Evolutionary conservation across 1,140 invertebrate genomes (phyloP).

Genomic region (Cryptotermes secundus): DNA sequence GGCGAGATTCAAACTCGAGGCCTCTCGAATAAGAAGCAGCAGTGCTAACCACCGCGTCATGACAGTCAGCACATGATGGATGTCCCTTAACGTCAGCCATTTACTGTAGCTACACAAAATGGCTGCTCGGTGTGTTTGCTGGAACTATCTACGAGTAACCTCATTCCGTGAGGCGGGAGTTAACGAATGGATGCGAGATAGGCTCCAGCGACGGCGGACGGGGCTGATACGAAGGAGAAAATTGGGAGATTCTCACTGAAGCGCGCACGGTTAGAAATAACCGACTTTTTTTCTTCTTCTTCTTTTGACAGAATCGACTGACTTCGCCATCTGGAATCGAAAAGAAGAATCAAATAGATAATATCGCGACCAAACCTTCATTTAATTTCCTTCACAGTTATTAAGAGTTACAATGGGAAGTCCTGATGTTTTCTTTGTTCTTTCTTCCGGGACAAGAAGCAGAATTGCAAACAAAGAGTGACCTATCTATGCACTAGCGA

Average conservation of each 20-base stretch:
- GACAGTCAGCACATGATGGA: too few relatives aligned
- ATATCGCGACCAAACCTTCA: background rate
- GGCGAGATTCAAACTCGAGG: too few relatives aligned
- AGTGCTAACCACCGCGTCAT: too few relatives aligned
- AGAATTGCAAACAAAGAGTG: too few relatives aligned
- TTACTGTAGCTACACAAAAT: too few relatives aligned
- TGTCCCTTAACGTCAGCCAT: too few relatives aligned
- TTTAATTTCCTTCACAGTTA: slow-evolving; percentile 14
- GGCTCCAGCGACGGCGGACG: background rate
- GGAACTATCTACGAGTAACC: background rate
- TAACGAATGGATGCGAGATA: background rate
- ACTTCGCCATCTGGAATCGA: background rate
- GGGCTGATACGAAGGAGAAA: background rate
- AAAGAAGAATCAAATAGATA: background rate
- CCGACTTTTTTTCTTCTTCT: background rate
- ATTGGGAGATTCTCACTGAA: slow-evolving; percentile 19
- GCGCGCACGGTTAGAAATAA: background rate
- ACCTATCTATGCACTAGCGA: too few relatives aligned
- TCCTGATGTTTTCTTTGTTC: background rate
- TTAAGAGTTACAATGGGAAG: background rate
- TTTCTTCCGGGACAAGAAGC: background rate
- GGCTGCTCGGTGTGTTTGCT: background rate
- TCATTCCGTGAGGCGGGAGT: background rate
- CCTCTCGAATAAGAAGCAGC: too few relatives aligned
- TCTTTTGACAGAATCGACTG: slow-evolving; percentile 5